Conservation (phyloP, 2,797 vertebrate genomes). For the Acanthiza pusilla region DNA sequence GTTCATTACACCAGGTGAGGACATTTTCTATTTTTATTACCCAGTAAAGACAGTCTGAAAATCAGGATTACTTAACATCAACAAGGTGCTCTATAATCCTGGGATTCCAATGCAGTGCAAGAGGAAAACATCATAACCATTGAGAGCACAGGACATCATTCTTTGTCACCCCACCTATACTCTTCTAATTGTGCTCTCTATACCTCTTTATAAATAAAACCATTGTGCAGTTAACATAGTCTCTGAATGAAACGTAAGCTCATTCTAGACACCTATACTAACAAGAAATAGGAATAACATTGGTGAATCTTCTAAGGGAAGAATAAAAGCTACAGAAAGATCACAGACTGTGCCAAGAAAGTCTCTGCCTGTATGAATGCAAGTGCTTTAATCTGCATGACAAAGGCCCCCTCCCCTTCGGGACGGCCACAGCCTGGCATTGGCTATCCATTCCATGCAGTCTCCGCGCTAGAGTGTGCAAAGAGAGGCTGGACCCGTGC, state of each 20-base stretch:
- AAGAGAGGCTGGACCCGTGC: not conserved
- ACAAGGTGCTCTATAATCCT: not conserved
- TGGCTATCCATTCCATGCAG: not conserved
- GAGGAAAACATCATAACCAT: not conserved
- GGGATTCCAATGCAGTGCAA: not conserved
- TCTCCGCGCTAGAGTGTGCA: not conserved
- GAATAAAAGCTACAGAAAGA: not conserved
- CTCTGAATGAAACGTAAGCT: not conserved
- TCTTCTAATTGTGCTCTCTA: not conserved
- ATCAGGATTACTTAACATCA: not conserved
- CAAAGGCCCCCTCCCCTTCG: not conserved
- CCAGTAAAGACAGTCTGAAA: not conserved
- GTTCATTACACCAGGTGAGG: not conserved
- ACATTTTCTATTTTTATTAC: not conserved
- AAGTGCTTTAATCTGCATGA: not conserved
- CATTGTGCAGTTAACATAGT: not conserved
- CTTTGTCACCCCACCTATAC: not conserved
- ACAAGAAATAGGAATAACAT: not conserved
- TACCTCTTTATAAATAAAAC: not conserved
- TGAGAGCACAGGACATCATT: not conserved
- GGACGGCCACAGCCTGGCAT: not conserved
- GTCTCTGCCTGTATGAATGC: not conserved
- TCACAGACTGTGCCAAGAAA: not conserved
- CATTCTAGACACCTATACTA: not conserved
- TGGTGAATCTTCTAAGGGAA: not conserved